Percentiles rank a stretch among this genome's conserved stretches.
Conservation (phyloP, 2,888 invertebrate genomes). For the Drosophila testacea region DNA sequence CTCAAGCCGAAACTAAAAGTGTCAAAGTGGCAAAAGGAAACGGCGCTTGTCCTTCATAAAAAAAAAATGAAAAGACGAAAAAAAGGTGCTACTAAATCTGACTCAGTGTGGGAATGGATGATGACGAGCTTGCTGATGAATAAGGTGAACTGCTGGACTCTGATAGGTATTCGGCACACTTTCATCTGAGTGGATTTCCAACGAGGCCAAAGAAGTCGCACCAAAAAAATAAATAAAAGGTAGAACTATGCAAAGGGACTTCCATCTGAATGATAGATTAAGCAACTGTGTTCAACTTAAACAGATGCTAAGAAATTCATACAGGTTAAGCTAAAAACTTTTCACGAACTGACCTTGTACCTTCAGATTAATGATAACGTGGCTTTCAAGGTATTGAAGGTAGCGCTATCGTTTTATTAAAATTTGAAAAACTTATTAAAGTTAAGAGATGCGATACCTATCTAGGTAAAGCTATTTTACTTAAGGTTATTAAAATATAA, state of each 20-base stretch:
- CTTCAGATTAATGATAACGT: conserved; percentile 33
- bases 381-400: not conserved
- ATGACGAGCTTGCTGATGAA: conserved; percentile 39
- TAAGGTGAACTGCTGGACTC: conserved; percentile 15
- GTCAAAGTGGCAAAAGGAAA: conserved; percentile 73
- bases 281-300: conserved; percentile 24
- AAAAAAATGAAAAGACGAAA: conserved; percentile 17
- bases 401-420: not conserved
- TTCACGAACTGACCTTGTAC: conserved; percentile 31
- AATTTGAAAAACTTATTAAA: not conserved
- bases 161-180: conserved; percentile 13
- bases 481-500: not conserved
- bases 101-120: conserved; percentile 31
- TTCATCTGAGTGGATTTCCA: conserved; percentile 28
- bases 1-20: conserved; percentile 70
- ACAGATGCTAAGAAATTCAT: conserved; percentile 40
- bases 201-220: conserved; percentile 28
- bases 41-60: conserved; percentile 23
- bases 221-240: conserved; percentile 10
- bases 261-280: conserved; percentile 44
- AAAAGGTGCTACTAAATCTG: conserved; percentile 62
- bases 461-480: not conserved
- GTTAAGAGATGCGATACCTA: conserved; percentile 2
- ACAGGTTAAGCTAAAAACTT: conserved; percentile 34
- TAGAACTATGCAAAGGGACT: conserved; percentile 31